These are phyloP conservation scores for Ophioninae sp. DNA, from an alignment of 2,888 invertebrate genomes.

Conservation along the genomic window DNA sequence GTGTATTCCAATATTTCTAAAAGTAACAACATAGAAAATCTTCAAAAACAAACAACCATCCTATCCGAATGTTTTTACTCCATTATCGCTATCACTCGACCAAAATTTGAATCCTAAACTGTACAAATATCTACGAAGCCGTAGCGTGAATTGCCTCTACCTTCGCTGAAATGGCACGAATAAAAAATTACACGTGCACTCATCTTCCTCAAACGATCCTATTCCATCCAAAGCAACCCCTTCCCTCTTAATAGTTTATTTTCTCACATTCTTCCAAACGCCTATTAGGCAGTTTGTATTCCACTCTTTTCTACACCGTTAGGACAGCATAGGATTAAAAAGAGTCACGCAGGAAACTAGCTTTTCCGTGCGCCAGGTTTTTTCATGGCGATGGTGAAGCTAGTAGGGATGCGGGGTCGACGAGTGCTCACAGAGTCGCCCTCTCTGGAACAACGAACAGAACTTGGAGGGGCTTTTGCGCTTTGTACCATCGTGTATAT, in stretches of 20 bases:
- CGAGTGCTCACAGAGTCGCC: constrained; percentile 16
- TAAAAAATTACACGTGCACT: constrained; percentile 37
- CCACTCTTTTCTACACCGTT: constrained; percentile 2
- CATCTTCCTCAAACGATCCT: constrained; percentile 41
- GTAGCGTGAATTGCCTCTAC: neutral
- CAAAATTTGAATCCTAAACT: neutral
- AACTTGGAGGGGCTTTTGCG: constrained; percentile 24
- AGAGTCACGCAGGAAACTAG: constrained; percentile 24
- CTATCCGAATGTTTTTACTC: neutral
- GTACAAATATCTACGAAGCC: neutral
- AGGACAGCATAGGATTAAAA: constrained; percentile 46
- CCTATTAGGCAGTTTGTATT: constrained; percentile 35
- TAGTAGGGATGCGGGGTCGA: constrained; percentile 25
- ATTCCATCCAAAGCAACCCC: neutral
- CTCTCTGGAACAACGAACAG: constrained; percentile 6
- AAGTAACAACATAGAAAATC: too few relatives aligned
- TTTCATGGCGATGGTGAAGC: constrained; percentile 14
- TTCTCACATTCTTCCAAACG: constrained; percentile 14
- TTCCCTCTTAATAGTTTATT: neutral
- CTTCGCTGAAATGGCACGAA: constrained; percentile 37
- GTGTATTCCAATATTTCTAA: too few relatives aligned
- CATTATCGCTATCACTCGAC: neutral
- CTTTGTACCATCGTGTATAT: constrained; percentile 14
- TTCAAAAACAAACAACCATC: neutral
- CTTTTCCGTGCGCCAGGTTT: constrained; percentile 24